Base-by-base conservation (phyloP, 2,888 invertebrate genomes). In the Ecliptopera silaceata region DNA sequence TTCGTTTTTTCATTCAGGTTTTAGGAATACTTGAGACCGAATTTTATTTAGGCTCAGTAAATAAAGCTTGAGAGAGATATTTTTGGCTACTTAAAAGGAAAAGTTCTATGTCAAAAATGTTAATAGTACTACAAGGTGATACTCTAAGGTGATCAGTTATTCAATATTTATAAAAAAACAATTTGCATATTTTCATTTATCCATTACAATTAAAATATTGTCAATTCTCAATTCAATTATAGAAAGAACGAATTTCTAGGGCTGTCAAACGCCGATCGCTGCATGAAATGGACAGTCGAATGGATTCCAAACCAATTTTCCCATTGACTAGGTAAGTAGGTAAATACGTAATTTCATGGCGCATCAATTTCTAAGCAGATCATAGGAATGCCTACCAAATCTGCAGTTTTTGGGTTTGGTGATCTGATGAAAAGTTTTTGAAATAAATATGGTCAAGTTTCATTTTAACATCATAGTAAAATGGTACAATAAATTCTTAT, bases 341-440 rank as follows among this genome's bases (percentile, higher is more conserved):
- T 86, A 86, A 87, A 86, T 81, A 86, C 81, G 86, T 86, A 85
- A 88, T 88, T 88, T 88, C 87, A 86, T 79, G 87, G 70, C 75
- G 75, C 81, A 84, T 88, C 87, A 84, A 85, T 82, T 82, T 78
- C 75, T 69, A 73, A 82, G 77, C 75, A 79, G 79, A 84, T 86
- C 78, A 84, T 79, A 75, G 69, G 75, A 67, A 69, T 66, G 69
- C 65, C 66, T 59, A 70, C 59, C 61, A 68, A 71, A 75, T 79
- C 77, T 77, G 74, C 76, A 79, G 36, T 76, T 75, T 70, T 75
- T 61, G 52, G 59, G 45, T 49, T 56, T 53, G 48, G 13, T 17
- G 29, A 51, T 15, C 8, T 34, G 32, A 34, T 34, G 13, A 34
- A 26, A 26, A n/a, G n/a, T n/a, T n/a, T n/a, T n/a, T n/a, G n/a